Base-by-base conservation (phyloP, 2,888 invertebrate species). In the Caenorhabditis sp. region DNA sequence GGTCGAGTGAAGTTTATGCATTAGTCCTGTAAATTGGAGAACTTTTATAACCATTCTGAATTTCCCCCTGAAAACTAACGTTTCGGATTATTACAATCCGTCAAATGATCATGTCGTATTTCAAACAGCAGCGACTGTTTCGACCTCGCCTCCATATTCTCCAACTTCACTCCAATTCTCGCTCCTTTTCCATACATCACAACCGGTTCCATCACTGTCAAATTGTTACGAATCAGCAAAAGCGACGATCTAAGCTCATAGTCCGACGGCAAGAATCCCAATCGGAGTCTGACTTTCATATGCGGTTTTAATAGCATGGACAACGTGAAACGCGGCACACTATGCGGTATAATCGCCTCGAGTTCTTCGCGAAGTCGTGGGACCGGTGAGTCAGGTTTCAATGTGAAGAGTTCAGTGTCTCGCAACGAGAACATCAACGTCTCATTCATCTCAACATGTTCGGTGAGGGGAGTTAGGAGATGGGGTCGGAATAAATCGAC, bases 141-240 rank as follows among this genome's bases (percentile, higher is more conserved):
- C n/a, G 80, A 69, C 26, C 85, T 54, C 3, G 85, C 78, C 8
- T 83, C 84, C 2, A 80, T 53, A 64, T 78, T 77, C 50, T 80
- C 82, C 27, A 82, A 73, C 85, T 93, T 93, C 88, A 97, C 93
- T 88, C 93, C 92, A 2, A 95, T 94, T 80, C 92, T 90, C 0
- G 93, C 94, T 20, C 95, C 95, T 86, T 93, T 92, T 0, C 94
- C 96, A 67, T 91, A 92, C 73, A 97, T 89, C 86, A 93, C 92
- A 27, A 95, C 90, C 1, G 93, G 92, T 89, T 97, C 97, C 86
- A 96, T 89, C 49, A 95, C 92, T 0, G 97, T 97, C 86, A 97
- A 90, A 89, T 97, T 97, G 89, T 97, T 97, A 83, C 96, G 88
- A 59, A 90, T 89, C 67, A 90, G 83, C 52, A 90, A 87, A 53